Conservation (phyloP, 2,888 invertebrate species). For the Zonitis immaculata region DNA sequence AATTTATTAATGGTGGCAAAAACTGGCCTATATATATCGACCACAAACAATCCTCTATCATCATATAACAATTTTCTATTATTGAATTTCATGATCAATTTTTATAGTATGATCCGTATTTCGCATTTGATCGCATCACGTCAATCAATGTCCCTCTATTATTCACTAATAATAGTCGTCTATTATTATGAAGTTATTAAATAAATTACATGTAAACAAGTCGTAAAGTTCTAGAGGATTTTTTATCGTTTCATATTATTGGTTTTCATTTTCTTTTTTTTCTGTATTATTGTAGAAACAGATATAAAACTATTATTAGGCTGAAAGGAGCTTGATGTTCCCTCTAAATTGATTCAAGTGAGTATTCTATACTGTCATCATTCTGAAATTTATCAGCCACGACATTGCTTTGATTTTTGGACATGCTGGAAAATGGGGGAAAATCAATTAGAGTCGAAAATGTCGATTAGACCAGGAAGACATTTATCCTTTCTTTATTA, state of each 20-base stretch:
- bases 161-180: not conserved
- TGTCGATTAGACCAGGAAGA: conserved; percentile 20
- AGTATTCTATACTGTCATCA: not conserved
- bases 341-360: not conserved
- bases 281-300: too few relatives aligned
- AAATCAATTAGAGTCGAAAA: conserved; percentile 21
- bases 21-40: too few relatives aligned
- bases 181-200: not conserved
- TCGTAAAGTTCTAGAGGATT: not conserved
- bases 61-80: too few relatives aligned
- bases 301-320: too few relatives aligned
- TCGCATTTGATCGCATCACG: not conserved
- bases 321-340: too few relatives aligned
- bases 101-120: too few relatives aligned
- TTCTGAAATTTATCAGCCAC: not conserved
- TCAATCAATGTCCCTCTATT: not conserved
- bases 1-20: too few relatives aligned
- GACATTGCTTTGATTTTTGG: not conserved
- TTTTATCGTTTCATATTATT: not conserved
- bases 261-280: not conserved
- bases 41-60: too few relatives aligned
- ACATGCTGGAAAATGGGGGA: not conserved
- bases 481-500: conserved; percentile 26
- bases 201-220: not conserved
- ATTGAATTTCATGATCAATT: too few relatives aligned